phyloP scores from a whole-genome alignment of 2,113 vertebrate species.

The Epinephelus moara region DNA sequence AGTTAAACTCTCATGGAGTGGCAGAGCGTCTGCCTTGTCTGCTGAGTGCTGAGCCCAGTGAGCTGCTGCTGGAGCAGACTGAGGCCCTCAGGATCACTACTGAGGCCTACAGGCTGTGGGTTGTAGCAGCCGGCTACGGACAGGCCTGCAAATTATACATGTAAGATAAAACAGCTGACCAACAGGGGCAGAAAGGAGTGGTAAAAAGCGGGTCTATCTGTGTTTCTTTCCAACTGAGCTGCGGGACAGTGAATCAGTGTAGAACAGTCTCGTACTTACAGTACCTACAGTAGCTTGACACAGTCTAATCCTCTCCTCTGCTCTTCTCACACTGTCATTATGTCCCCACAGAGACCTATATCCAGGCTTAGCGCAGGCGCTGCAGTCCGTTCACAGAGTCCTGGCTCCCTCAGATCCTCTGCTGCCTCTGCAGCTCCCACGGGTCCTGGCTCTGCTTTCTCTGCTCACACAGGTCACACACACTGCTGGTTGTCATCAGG shows the following conservation, averaged over 20 bases:
- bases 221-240: too few relatives aligned
- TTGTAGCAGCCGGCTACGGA: slow-evolving; percentile 90
- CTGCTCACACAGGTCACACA: slow-evolving; percentile 90
- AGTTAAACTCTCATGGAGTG: slow-evolving; percentile 88
- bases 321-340: neutral
- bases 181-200: neutral
- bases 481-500: slow-evolving; percentile 85
- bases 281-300: neutral
- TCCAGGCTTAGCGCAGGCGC: slow-evolving; percentile 87
- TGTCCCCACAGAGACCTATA: slow-evolving; percentile 89
- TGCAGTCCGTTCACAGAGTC: slow-evolving; percentile 85
- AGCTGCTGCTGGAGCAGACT: slow-evolving; percentile 86
- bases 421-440: slow-evolving; percentile 81
- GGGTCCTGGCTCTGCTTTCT: slow-evolving; percentile 86
- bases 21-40: slow-evolving; percentile 89
- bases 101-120: slow-evolving; percentile 92
- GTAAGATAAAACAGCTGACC: slow-evolving; percentile 73
- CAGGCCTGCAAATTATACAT: slow-evolving; percentile 92
- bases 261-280: neutral
- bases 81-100: slow-evolving; percentile 88
- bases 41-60: slow-evolving; percentile 87
- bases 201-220: too few relatives aligned
- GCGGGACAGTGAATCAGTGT: neutral
- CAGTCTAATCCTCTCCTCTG: neutral
- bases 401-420: slow-evolving; percentile 61